Evolutionary conservation across 2,888 invertebrate species (phyloP).

Genomic region (Sphaeridia pumilis): DNA sequence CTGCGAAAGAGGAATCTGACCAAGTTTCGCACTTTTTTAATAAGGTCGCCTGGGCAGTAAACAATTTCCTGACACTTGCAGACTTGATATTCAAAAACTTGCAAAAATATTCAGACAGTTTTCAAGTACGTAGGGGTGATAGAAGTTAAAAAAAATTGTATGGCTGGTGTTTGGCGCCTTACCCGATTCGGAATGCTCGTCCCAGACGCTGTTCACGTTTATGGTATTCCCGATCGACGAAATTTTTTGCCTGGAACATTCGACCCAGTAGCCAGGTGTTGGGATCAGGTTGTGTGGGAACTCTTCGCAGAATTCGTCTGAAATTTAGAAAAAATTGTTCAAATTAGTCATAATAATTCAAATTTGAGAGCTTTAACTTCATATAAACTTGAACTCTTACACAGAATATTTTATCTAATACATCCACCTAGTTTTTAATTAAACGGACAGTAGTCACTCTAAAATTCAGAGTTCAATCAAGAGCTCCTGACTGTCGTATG

Average conservation of each 20-base stretch:
- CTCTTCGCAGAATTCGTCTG: conserved; percentile 87
- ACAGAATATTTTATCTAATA: too few species aligned
- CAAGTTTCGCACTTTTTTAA: too few species aligned
- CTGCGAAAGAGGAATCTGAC: too few species aligned
- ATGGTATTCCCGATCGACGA: conserved; percentile 22
- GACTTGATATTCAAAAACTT: background rate
- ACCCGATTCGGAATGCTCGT: conserved; percentile 45
- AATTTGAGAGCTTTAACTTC: background rate
- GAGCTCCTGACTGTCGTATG: too few species aligned
- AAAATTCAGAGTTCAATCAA: too few species aligned
- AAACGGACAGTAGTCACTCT: too few species aligned
- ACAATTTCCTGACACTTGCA: too few species aligned
- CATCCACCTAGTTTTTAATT: too few species aligned
- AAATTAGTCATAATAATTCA: background rate
- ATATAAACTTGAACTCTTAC: background rate
- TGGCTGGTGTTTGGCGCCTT: background rate
- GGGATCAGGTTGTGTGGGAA: conserved; percentile 83
- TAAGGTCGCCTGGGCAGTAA: too few species aligned
- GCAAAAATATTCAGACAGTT: background rate
- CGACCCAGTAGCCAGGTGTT: conserved; percentile 90
- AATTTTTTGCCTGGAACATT: conserved; percentile 77
- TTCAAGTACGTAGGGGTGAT: background rate
- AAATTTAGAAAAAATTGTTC: conserved; percentile 28
- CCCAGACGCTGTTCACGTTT: conserved; percentile 60
- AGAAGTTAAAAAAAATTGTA: background rate